phyloP scores from a whole-genome alignment of 2,888 invertebrate species.

The Saturnia japonica region DNA sequence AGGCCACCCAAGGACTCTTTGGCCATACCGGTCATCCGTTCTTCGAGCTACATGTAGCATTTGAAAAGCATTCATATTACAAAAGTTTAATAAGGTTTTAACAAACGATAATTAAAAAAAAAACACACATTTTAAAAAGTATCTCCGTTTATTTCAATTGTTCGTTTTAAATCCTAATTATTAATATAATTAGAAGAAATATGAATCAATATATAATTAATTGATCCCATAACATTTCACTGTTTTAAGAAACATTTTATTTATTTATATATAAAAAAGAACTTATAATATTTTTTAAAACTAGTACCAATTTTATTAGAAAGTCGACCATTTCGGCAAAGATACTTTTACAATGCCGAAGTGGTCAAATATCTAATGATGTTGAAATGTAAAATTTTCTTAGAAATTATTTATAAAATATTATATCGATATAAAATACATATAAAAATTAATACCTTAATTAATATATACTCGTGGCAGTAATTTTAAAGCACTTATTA shows the following conservation, averaged over 20 bases:
- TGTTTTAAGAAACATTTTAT: conserved; percentile 29
- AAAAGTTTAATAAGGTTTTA: not conserved
- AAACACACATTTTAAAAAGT: conserved; percentile 51
- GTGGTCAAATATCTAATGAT: conserved; percentile 75
- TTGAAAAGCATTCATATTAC: too few relatives aligned
- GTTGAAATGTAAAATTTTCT: conserved; percentile 23
- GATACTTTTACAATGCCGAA: conserved; percentile 45
- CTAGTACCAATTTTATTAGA: conserved; percentile 61
- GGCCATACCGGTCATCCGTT: too few relatives aligned
- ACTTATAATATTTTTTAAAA: conserved; percentile 36
- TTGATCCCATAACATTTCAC: conserved; percentile 44
- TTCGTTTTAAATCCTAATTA: conserved; percentile 51
- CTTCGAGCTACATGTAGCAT: too few relatives aligned
- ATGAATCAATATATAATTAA: conserved; percentile 49
- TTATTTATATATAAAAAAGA: conserved; percentile 45
- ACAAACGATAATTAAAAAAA: conserved; percentile 26
- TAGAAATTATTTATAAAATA: conserved; percentile 23
- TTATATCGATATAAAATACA: conserved; percentile 31
- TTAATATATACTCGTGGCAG: conserved; percentile 29
- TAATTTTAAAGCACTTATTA: conserved; percentile 25
- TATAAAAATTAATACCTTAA: conserved; percentile 26
- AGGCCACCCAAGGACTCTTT: too few relatives aligned
- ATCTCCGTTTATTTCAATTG: conserved; percentile 70
- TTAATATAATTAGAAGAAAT: conserved; percentile 59
- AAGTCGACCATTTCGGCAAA: conserved; percentile 67